These are phyloP conservation scores for Amorpha juglandis DNA, from an alignment of 2,888 invertebrate genomes.

Conservation along the genomic window DNA sequence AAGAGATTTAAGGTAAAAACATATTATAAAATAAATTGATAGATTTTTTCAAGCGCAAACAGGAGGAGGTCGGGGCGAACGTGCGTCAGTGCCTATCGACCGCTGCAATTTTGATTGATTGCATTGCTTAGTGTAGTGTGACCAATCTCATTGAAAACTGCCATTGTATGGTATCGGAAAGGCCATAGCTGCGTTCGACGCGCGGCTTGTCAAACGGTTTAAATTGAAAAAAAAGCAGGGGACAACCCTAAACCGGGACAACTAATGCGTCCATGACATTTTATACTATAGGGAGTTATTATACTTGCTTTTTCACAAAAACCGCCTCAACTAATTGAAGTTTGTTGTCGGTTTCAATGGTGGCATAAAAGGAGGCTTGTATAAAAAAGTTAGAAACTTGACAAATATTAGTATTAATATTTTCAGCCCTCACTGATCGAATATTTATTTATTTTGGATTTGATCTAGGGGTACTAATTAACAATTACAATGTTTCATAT, in stretches of 20 bases:
- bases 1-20: constrained; percentile 30
- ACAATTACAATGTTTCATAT: too few relatives aligned
- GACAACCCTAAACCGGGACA: constrained; percentile 72
- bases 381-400: not conserved
- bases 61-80: constrained; percentile 57
- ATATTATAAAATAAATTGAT: constrained; percentile 34
- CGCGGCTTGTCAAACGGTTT: constrained; percentile 80
- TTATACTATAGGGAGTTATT: constrained; percentile 67
- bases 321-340: constrained; percentile 41
- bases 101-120: constrained; percentile 84
- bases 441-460: too few relatives aligned
- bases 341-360: constrained; percentile 22
- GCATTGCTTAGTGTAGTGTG: constrained; percentile 84
- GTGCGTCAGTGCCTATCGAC: constrained; percentile 72
- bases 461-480: too few relatives aligned
- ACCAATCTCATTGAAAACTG: constrained; percentile 84
- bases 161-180: constrained; percentile 75
- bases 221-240: constrained; percentile 81
- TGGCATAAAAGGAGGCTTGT: not conserved
- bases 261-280: constrained; percentile 73
- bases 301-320: constrained; percentile 38
- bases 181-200: constrained; percentile 77
- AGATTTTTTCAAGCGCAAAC: constrained; percentile 46
- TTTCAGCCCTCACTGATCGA: too few relatives aligned
- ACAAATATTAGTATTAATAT: not conserved